Percentiles rank a stretch among this genome's conserved stretches.
Evolutionary conservation across 2,113 vertebrate species (phyloP).

Genomic region (Antechinus stuartii): DNA sequence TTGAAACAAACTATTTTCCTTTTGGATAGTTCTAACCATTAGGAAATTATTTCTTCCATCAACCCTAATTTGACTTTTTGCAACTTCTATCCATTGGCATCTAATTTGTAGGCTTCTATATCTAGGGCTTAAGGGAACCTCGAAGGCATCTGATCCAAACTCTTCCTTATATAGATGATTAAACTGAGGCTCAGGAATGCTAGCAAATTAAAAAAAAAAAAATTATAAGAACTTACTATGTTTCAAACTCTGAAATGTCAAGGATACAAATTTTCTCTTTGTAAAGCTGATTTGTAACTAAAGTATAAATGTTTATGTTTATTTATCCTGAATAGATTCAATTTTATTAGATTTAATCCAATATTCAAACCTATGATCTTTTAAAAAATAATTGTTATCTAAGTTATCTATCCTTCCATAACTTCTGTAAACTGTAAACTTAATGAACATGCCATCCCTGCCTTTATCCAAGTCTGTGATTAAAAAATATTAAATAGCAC

Average conservation of each 20-base stretch:
- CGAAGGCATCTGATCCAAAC: no score
- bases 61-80: not conserved
- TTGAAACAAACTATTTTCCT: not conserved
- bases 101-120: not conserved
- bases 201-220: not conserved
- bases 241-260: not conserved
- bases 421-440: no score
- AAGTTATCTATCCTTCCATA: no score
- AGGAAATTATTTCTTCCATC: not conserved
- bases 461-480: no score
- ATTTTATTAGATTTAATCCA: no score
- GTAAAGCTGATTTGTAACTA: not conserved
- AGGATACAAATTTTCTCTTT: not conserved
- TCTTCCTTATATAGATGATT: not conserved
- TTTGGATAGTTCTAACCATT: no score
- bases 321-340: not conserved
- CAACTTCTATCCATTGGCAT: not conserved
- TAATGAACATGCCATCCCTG: no score
- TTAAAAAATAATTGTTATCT: no score
- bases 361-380: no score
- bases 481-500: no score
- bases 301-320: not conserved
- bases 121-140: no score
- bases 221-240: not conserved
- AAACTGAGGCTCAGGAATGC: not conserved